Evolutionary conservation across 2,797 vertebrate species (phyloP), one percentile per base, ranked within the genome.

Genomic region (Yasuhikotakia modesta): DNA sequence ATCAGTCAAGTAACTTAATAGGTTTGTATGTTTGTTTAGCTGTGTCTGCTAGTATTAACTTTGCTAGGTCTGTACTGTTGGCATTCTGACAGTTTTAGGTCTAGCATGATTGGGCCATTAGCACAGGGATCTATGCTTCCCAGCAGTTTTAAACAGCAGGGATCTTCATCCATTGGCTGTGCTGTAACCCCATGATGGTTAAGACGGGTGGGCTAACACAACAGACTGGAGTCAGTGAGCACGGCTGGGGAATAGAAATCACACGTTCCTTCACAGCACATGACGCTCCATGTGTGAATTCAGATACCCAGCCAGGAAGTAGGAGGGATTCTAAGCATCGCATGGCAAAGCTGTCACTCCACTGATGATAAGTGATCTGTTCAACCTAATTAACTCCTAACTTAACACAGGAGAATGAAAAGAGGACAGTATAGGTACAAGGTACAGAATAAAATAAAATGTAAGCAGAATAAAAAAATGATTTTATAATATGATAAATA

Each of bases 21-120:
- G 35, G 35, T 39, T 39, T 39, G 35, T 46, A 22, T 68, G 75
- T 78, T 80, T 82, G 39, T 71, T 76, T 72, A 70, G 32, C 67
- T 70, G 6, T 32, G 53, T 43, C 17, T 39, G 5, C 35, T 65
- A 60, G 70, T 61, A 17, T 64, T 70, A 71, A 14, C 79, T 50
- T 21, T 66, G 75, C 68, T 7, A 24, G 69, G 13, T 24, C 30
- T 27, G 63, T 61, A 1, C 19, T 16, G 21, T 24, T 19, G 69
- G 21, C 30, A 21, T 16, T 14, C 10, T 16, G 32, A 73, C 82
- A 78, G 71, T 32, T 2, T 19, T 12, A 32, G 27, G 58, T 69
- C 21, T 24, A 52, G 35, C 27, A 68, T 53, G 0, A 43, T 24
- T 32, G 27, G 48, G 32, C 76, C 60, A 82, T 85, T 81, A 80